phyloP scores from a whole-genome alignment of 2,113 vertebrate species.

The Thunnus thynnus region DNA sequence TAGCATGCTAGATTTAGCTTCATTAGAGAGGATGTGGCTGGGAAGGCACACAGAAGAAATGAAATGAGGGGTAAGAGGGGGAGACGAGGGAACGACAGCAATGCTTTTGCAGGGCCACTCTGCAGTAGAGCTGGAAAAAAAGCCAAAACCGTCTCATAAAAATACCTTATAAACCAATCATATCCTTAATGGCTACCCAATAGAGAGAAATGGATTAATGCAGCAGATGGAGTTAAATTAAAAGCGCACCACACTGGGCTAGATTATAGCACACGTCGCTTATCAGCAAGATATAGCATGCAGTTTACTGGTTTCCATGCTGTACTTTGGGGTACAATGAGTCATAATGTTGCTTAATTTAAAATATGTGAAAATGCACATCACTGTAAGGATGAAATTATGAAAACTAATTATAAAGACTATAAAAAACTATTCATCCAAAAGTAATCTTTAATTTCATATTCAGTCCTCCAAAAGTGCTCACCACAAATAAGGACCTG shows the following conservation, averaged over 20 bases:
- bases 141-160: constrained; percentile 62
- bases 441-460: constrained; percentile 17
- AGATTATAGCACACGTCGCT: constrained; percentile 26
- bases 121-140: constrained; percentile 53
- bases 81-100: constrained; percentile 57
- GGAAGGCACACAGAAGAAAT: constrained; percentile 79
- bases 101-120: constrained; percentile 61
- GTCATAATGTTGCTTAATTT: not conserved
- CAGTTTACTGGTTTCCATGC: constrained; percentile 21
- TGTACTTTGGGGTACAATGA: not conserved
- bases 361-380: constrained; percentile 14
- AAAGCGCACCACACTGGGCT: constrained; percentile 40
- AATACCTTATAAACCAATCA: constrained; percentile 64
- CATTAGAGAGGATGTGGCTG: constrained; percentile 84
- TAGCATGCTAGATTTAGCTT: constrained; percentile 88
- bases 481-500: constrained; percentile 17
- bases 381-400: constrained; percentile 9
- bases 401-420: constrained; percentile 16
- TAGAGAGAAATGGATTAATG: constrained; percentile 70
- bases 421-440: not conserved
- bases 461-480: not conserved
- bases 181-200: constrained; percentile 57
- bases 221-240: constrained; percentile 64
- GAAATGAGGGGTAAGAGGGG: constrained; percentile 79
- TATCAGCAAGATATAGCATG: constrained; percentile 3